These are phyloP conservation scores for rat (Rattus norvegicus) DNA, from an alignment of 2,113 vertebrate species.

Conservation along the genomic window GRCr8 NC_086031.1:9536001-9536500, in stretches of 20 bases:
- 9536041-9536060: no score
- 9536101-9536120: no score
- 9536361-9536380: slow-evolving; percentile 94
- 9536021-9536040: no score
- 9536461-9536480: slow-evolving; percentile 75
- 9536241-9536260: slow-evolving; percentile 79
- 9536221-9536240: slow-evolving; percentile 82
- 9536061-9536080: no score
- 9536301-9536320: slow-evolving; percentile 91
- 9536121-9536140: no score
- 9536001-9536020: no score
- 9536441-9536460: slow-evolving; percentile 96
- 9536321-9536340: slow-evolving; percentile 96
- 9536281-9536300: slow-evolving; percentile 87
- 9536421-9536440: slow-evolving; percentile 97
- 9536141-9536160: no score
- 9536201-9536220: slow-evolving; percentile 78
- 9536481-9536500: slow-evolving; percentile 71
- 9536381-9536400: slow-evolving; percentile 93
- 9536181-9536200: slow-evolving; percentile 79
- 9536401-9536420: slow-evolving; percentile 96
- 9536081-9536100: no score
- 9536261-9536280: slow-evolving; percentile 89
- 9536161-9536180: no score
- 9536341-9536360: slow-evolving; percentile 97